Percentiles rank a stretch among this genome's conserved stretches.
Conservation (phyloP, 2,888 invertebrate genomes). For the Maniola hyperantus region DNA sequence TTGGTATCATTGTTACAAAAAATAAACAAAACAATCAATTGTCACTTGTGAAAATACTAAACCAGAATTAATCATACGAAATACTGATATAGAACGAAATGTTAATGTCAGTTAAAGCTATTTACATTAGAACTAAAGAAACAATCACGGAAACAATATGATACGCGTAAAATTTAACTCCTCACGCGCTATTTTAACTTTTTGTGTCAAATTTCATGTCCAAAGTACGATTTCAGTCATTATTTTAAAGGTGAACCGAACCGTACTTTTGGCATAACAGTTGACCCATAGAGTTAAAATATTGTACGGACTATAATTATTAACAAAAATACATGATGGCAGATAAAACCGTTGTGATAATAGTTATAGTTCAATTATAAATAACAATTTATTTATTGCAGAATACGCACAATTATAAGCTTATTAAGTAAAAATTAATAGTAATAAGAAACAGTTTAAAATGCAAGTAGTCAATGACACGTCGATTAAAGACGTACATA, state of each 20-base stretch:
- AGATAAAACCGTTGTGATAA: constrained; percentile 47
- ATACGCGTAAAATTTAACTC: too few species aligned
- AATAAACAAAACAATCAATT: constrained; percentile 57
- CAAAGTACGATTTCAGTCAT: too few species aligned
- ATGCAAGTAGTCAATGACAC: constrained; percentile 1
- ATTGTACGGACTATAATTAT: too few species aligned
- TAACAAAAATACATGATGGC: constrained; percentile 66
- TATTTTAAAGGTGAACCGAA: too few species aligned
- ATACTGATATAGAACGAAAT: constrained; percentile 74
- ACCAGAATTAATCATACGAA: constrained; percentile 53
- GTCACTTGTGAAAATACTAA: constrained; percentile 59
- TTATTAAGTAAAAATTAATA: constrained; percentile 14
- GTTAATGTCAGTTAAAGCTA: constrained; percentile 76
- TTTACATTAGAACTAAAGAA: constrained; percentile 68
- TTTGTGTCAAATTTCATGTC: too few species aligned
- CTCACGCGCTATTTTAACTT: too few species aligned
- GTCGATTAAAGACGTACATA: background rate
- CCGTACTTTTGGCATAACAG: too few species aligned
- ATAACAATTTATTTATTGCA: constrained; percentile 36
- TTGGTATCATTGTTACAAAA: constrained; percentile 80
- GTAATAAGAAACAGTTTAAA: constrained; percentile 7
- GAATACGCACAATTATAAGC: constrained; percentile 31
- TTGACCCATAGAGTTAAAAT: too few species aligned
- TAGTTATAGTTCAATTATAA: constrained; percentile 33
- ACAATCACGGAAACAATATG: too few species aligned